These are phyloP conservation scores for Rhagium mordax DNA, from an alignment of 2,888 invertebrate genomes.

Conservation along the genomic window DNA sequence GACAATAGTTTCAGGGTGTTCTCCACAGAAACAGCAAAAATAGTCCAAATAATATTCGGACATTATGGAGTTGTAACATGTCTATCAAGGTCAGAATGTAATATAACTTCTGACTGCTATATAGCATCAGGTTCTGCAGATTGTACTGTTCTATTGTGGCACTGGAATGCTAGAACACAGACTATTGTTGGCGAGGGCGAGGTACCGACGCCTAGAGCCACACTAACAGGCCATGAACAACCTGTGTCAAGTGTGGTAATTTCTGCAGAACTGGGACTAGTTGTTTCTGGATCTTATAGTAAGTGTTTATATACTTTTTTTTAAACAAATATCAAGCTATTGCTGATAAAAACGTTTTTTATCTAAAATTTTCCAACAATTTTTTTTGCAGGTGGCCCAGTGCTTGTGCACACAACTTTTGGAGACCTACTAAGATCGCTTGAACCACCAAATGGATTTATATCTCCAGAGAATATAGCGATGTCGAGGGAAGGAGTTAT, in stretches of 20 bases:
- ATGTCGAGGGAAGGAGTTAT: constrained; percentile 98
- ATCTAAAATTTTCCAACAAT: too few relatives aligned
- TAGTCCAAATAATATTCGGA: constrained; percentile 98
- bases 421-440: constrained; percentile 96
- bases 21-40: constrained; percentile 96
- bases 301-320: constrained; percentile 59
- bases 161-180: constrained; percentile 98
- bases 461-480: constrained; percentile 88
- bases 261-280: constrained; percentile 97
- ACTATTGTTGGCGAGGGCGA: constrained; percentile 98
- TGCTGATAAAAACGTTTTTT: too few relatives aligned
- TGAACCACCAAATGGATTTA: constrained; percentile 83
- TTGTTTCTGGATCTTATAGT: constrained; percentile 92
- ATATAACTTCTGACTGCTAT: constrained; percentile 99
- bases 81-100: constrained; percentile 97
- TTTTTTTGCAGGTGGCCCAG: constrained; percentile 86
- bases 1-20: constrained; percentile 99
- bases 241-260: constrained; percentile 96
- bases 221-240: constrained; percentile 97
- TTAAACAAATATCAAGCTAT: not conserved
- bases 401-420: constrained; percentile 97
- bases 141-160: constrained; percentile 98
- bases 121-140: constrained; percentile 98
- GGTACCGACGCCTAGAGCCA: constrained; percentile 95
- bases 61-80: constrained; percentile 99